Conservation (phyloP, 2,113 vertebrate genomes). For the Vombatus ursinus region DNA sequence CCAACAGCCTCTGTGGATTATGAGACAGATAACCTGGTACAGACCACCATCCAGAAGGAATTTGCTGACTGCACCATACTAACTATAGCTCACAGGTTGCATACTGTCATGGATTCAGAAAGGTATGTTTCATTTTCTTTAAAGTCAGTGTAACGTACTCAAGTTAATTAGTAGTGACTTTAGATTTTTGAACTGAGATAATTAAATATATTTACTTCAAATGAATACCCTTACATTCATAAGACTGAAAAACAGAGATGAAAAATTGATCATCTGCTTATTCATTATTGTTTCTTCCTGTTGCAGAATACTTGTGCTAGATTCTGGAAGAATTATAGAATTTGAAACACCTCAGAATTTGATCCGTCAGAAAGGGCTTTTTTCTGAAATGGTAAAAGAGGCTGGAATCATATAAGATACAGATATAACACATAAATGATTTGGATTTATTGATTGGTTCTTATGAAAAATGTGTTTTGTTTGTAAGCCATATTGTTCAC, state of each 20-base stretch:
- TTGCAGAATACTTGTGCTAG: slow-evolving; percentile 81
- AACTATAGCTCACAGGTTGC: slow-evolving; percentile 77
- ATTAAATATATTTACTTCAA: background rate
- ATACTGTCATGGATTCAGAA: slow-evolving; percentile 78
- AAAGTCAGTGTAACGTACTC: background rate
- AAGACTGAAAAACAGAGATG: background rate
- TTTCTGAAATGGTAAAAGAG: slow-evolving; percentile 79
- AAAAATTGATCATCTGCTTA: background rate
- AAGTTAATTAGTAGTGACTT: background rate
- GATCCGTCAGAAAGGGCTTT: slow-evolving; percentile 71
- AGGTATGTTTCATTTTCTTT: slow-evolving; percentile 66
- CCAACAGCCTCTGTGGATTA: slow-evolving; percentile 75
- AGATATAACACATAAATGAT: background rate
- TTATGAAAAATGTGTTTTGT: background rate
- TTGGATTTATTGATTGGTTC: slow-evolving; percentile 8
- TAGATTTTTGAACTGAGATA: slow-evolving; percentile 9
- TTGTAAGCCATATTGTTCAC: background rate
- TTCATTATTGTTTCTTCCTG: slow-evolving; percentile 51
- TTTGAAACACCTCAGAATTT: slow-evolving; percentile 77
- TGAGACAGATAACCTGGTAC: slow-evolving; percentile 78
- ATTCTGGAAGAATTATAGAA: slow-evolving; percentile 78
- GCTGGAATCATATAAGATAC: slow-evolving; percentile 58
- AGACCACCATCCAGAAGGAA: slow-evolving; percentile 75
- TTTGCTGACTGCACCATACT: slow-evolving; percentile 80
- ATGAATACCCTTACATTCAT: background rate